Evolutionary conservation across 2,888 invertebrate species (phyloP).

Genomic region (Nudaria mundana): DNA sequence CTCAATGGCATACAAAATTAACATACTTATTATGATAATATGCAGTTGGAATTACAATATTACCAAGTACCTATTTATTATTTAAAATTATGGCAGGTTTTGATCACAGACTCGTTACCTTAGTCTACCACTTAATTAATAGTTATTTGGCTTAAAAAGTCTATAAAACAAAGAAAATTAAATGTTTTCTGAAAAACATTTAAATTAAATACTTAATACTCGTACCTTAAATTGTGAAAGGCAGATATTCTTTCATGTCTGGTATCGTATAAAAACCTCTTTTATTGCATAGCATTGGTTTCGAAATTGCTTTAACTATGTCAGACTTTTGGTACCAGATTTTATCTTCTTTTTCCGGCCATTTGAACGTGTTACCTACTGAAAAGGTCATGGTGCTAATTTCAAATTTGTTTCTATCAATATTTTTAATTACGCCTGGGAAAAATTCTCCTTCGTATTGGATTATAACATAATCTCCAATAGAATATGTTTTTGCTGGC

Average conservation of each 20-base stretch:
- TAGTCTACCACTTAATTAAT: conserved; percentile 13
- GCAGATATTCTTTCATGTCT: conserved; percentile 22
- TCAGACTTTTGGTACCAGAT: conserved; percentile 8
- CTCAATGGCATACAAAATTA: conserved; percentile 10
- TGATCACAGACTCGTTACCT: conserved; percentile 11
- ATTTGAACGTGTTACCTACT: conserved; percentile 11
- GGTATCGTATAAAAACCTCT: conserved; percentile 16
- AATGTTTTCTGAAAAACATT: conserved; percentile 3
- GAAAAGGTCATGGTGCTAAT: background rate
- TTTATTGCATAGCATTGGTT: conserved; percentile 10
- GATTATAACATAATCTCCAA: background rate
- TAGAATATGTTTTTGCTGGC: background rate
- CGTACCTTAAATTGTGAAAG: conserved; percentile 4
- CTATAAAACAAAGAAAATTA: conserved; percentile 1
- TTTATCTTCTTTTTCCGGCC: conserved; percentile 21
- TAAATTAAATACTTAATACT: conserved; percentile 8
- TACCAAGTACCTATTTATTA: conserved; percentile 3
- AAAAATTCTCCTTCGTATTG: conserved; percentile 1
- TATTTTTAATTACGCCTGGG: background rate
- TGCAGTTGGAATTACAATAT: conserved; percentile 8
- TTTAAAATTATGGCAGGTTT: conserved; percentile 11
- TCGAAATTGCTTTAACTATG: conserved; percentile 16
- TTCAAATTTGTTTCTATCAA: background rate
- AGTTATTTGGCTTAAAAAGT: conserved; percentile 8
- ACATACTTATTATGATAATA: conserved; percentile 5